Evolutionary conservation across 2,113 vertebrate genomes (phyloP), one percentile per base, ranked within the genome.

Genomic region (Sander vitreus): DNA sequence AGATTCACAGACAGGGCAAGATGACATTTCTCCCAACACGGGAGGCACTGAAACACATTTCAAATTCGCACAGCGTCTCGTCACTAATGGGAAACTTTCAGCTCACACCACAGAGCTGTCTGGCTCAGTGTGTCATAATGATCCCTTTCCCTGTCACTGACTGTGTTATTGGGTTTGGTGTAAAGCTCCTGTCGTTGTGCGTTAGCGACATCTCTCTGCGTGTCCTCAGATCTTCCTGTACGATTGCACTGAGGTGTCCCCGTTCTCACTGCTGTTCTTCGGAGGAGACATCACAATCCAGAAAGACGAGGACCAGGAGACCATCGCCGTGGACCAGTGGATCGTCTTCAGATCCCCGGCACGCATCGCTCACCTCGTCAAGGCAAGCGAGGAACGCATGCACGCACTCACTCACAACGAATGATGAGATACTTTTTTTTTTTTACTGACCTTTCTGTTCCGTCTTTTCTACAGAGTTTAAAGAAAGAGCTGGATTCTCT

Each of bases 181-280:
- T 62, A 67, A 50, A 47, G 30, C 43, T 63, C 18, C 63, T 48
- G 47, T 65, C 23, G 0, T 18, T 39, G 47, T 53, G 36, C 23
- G 51, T 60, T n/a, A 33, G 21, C n/a, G 23, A 58, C 65, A 13
- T 67, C 55, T 83, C 36, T 67, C 66, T 59, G 19, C 60, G 11
- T 23, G 59, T 19, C 84, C 90, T 59, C 94, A 99, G 98, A 99
- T 99, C 88, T 99, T 99, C 92, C 92, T 99, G 83, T 99, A 99
- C 30, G 98, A 99, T 60, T 99, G 98, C 76, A 99, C 98, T 0
- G 98, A 99, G 85, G 97, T 99, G 33, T 99, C 98, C n/a, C 98
- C 98, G 0, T 99, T 99, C 90, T 99, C 97, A 0, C 96, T 99
- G 25, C 89, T 99, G 72, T 99, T 99, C 93, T 99, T 99, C 0